Evolutionary conservation across 2,113 vertebrate genomes (phyloP).

Genomic region (Lynx canadensis): DNA sequence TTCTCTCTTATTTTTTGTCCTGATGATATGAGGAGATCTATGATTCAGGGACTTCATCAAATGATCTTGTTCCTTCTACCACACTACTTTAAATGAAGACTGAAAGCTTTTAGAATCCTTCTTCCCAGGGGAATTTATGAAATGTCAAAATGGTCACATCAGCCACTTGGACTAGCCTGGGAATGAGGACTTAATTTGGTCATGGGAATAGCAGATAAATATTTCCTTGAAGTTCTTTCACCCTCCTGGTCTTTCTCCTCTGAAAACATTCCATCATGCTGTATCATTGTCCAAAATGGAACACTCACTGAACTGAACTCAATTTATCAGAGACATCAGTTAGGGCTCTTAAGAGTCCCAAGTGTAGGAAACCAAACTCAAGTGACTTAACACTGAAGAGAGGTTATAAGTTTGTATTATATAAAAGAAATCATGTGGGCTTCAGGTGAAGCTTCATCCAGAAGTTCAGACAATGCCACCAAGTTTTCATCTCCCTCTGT

Average conservation of each 20-base stretch:
- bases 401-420: background rate
- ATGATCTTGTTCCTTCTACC: constrained; percentile 28
- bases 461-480: background rate
- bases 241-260: constrained; percentile 69
- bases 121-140: constrained; percentile 67
- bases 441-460: background rate
- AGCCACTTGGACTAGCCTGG: constrained; percentile 57
- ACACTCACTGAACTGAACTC: constrained; percentile 1
- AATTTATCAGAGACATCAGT: constrained; percentile 26
- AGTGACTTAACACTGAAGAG: background rate
- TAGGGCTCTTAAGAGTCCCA: background rate
- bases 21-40: background rate
- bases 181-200: constrained; percentile 69
- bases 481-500: background rate
- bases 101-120: constrained; percentile 53
- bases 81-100: constrained; percentile 70
- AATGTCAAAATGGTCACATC: constrained; percentile 74
- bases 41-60: constrained; percentile 55
- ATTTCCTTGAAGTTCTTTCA: constrained; percentile 65
- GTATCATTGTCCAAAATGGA: constrained; percentile 64
- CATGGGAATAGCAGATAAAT: constrained; percentile 64
- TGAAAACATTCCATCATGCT: constrained; percentile 69
- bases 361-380: background rate
- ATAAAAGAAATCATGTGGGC: background rate
- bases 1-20: constrained; percentile 51